Evolutionary conservation across 2,797 vertebrate species (phyloP).

Genomic region (Natrix natrix): DNA sequence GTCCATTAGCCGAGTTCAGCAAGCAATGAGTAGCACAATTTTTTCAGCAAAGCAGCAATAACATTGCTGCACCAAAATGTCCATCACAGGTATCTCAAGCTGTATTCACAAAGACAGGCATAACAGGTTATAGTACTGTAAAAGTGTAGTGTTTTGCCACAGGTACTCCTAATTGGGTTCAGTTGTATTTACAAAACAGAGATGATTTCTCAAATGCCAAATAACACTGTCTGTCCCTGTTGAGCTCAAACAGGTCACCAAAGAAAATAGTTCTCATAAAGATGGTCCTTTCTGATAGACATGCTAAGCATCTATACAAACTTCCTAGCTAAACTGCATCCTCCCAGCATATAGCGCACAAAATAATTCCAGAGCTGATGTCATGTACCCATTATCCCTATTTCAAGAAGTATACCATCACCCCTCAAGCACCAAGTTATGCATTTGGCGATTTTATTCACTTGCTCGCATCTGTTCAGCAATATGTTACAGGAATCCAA

Average conservation of each 20-base stretch:
- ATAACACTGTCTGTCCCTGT: neutral
- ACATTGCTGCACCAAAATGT: neutral
- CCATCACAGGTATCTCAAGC: neutral
- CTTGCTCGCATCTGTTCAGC: neutral
- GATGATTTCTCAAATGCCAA: neutral
- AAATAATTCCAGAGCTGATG: neutral
- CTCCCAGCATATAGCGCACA: neutral
- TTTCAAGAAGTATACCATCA: neutral
- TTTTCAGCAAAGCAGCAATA: neutral
- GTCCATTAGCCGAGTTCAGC: neutral
- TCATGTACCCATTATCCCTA: neutral
- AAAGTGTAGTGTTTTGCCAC: neutral
- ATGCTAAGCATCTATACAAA: neutral
- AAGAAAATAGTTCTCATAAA: neutral
- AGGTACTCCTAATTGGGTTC: fast-evolving
- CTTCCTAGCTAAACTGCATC: neutral
- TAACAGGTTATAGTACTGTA: neutral
- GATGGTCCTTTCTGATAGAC: conserved; percentile 11
- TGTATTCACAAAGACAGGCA: neutral
- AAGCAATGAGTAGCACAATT: neutral
- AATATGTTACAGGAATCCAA: neutral
- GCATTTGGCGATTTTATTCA: neutral
- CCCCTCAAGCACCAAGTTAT: neutral
- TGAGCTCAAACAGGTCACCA: neutral
- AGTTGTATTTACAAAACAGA: conserved; percentile 8